These are phyloP conservation scores for Acronicta alni DNA, from an alignment of 2,888 invertebrate genomes.

Conservation along the genomic window DNA sequence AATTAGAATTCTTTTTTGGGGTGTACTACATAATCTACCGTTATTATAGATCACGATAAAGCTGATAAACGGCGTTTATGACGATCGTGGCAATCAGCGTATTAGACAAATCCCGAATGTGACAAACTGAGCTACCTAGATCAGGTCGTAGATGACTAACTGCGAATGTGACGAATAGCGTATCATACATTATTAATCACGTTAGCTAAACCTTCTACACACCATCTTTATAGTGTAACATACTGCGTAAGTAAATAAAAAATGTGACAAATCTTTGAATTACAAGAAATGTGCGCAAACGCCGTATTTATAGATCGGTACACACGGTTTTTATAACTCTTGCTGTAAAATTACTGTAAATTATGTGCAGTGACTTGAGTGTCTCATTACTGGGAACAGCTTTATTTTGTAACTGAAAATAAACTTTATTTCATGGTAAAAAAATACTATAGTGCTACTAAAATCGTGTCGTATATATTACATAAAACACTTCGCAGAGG, in stretches of 20 bases:
- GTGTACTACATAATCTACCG: no score
- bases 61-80: no score
- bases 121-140: no score
- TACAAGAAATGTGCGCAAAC: constrained; percentile 68
- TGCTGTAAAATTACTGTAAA: constrained; percentile 56
- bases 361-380: constrained; percentile 47
- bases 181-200: no score
- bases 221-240: not conserved
- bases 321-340: constrained; percentile 51
- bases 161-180: no score
- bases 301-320: constrained; percentile 63
- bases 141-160: no score
- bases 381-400: constrained; percentile 48
- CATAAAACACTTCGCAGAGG: not conserved
- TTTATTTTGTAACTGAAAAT: constrained; percentile 49
- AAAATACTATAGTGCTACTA: constrained; percentile 5
- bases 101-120: no score
- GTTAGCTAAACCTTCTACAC: constrained; percentile 19
- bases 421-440: constrained; percentile 34
- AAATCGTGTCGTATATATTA: not conserved
- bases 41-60: no score
- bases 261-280: constrained; percentile 71
- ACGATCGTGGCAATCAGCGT: no score
- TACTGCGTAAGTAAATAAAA: constrained; percentile 57
- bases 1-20: no score